A percentile compares a stretch with the other conserved stretches of the same genome.
Conservation (phyloP, 2,888 invertebrate species). For the Tiphia femorata region DNA sequence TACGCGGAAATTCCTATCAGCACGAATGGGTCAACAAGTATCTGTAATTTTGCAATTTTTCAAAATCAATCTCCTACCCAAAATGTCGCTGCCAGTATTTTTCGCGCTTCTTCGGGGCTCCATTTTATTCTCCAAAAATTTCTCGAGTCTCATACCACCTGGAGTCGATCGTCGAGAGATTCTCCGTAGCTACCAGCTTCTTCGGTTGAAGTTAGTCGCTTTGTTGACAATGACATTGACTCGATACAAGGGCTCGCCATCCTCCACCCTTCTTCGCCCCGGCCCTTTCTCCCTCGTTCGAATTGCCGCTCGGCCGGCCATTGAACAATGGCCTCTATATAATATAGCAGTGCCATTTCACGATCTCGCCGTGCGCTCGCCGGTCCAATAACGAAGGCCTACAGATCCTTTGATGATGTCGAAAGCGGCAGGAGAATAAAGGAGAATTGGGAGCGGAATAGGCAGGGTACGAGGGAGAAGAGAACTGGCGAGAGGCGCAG, state of each 20-base stretch:
- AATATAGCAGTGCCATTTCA: constrained; percentile 40
- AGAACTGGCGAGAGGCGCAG: no score
- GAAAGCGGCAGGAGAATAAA: constrained; percentile 7
- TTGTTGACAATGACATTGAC: constrained; percentile 39
- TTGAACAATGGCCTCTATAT: constrained; percentile 47
- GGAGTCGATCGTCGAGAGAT: no score
- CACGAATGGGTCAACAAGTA: no score
- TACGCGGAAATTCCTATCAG: no score
- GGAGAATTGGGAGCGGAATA: no score
- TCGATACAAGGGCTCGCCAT: constrained; percentile 27
- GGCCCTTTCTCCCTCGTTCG: constrained; percentile 15
- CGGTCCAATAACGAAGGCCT: constrained; percentile 46
- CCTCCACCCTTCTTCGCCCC: constrained; percentile 6
- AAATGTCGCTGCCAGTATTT: no score
- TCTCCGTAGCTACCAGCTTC: background rate
- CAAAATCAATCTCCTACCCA: no score
- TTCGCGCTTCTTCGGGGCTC: no score
- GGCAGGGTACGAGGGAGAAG: no score
- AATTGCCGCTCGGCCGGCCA: constrained; percentile 44
- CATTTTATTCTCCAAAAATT: no score
- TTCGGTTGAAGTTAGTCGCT: constrained; percentile 27
- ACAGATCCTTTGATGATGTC: constrained; percentile 51
- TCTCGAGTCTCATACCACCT: background rate
- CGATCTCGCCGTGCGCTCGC: constrained; percentile 42
- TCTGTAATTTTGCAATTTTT: no score